Percentiles rank a stretch among this genome's conserved stretches.
These are phyloP conservation scores for Drosophila nr. perissopoda DNA, from an alignment of 2,888 invertebrate genomes.

Conservation along the genomic window DNA sequence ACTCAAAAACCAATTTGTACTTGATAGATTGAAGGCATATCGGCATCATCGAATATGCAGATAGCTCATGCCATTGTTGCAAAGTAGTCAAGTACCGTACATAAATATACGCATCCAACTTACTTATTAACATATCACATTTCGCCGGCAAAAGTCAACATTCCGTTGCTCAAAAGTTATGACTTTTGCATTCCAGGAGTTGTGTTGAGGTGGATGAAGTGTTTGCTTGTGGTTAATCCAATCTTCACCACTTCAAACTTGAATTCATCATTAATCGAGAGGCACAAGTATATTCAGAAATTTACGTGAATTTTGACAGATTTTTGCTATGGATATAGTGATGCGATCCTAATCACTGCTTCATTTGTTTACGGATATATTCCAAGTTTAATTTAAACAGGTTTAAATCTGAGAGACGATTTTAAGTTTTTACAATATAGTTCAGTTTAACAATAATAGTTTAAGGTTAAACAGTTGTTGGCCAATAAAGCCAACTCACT, in stretches of 20 bases:
- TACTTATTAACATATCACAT: conserved; percentile 1
- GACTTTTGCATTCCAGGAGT: not conserved
- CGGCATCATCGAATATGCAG: conserved; percentile 33
- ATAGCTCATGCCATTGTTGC: conserved; percentile 29
- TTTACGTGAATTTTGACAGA: not conserved
- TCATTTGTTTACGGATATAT: not conserved
- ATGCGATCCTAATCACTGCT: not conserved
- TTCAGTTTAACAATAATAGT: too few relatives aligned
- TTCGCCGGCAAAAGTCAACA: not conserved
- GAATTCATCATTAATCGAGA: not conserved
- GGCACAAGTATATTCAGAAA: not conserved
- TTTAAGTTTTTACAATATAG: not conserved
- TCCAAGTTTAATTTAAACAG: not conserved
- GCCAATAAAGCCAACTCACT: not conserved
- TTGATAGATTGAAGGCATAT: conserved; percentile 59
- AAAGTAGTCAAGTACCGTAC: conserved; percentile 10
- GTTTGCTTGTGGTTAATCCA: not conserved
- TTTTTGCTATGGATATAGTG: not conserved
- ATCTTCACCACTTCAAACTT: not conserved
- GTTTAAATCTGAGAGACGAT: not conserved
- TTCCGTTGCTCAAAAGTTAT: not conserved
- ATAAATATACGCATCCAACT: not conserved
- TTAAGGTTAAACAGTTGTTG: not conserved
- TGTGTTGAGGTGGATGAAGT: not conserved
- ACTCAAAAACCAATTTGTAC: conserved; percentile 59